Evolutionary conservation across 1,140 invertebrate genomes (phyloP), one percentile per base, ranked within the genome.

Genomic region (Coboldia fuscipes): DNA sequence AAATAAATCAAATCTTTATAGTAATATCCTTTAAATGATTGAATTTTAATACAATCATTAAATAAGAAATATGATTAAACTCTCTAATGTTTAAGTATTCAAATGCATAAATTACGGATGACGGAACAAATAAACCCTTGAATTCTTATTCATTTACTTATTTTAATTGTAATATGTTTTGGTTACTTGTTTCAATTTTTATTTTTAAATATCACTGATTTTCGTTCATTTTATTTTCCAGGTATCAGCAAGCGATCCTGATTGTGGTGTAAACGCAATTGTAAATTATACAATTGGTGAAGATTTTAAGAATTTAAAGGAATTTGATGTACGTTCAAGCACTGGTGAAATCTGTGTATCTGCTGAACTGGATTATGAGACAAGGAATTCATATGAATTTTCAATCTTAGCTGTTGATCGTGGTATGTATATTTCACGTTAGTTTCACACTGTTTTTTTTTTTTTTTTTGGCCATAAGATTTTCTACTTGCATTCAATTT

Each of bases 381-480:
- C 66, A 3, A 63, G 75, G 18, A 72, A 61, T 37, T 72, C 75
- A 31, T 86, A 86, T 51, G 89, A 97, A 51, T 81, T 97, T 46
- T 82, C 89, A 4, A 76, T 97, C 22, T 69, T 92, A 39, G 93
- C 92, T 35, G 90, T 82, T 20, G 92, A 97, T 58, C 68, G 84
- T 72, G 86, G 89, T 88, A 60, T 64, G 63, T 60, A n/a, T 38
- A 26, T 13, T 23, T 33, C 15, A 23, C 3, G n/a, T 29, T 29
- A 29, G 13, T 29, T 29, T 29, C 5, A 8, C 30, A 17, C 7
- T 18, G 19, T 32, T 16, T 6, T 33, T 33, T 8, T n/a, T n/a
- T n/a, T n/a, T n/a, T n/a, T n/a, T n/a, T n/a, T n/a, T n/a, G n/a
- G n/a, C n/a, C n/a, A n/a, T n/a, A n/a, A n/a, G n/a, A n/a, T n/a